These are phyloP conservation scores for Lordiphosa fenestrarum DNA, from an alignment of 2,888 invertebrate genomes.

Conservation along the genomic window DNA sequence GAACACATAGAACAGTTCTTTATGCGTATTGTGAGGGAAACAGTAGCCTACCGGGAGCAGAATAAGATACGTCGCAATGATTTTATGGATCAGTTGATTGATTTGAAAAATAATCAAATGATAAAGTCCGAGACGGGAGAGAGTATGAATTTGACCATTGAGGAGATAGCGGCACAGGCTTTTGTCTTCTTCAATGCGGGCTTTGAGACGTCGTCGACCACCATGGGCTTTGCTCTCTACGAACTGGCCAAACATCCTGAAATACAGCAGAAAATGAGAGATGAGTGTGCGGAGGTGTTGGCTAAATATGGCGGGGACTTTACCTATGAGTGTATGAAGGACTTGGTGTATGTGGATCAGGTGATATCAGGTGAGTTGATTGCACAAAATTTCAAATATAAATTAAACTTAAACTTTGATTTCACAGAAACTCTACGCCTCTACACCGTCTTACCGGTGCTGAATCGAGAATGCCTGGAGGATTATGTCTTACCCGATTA, in stretches of 20 bases:
- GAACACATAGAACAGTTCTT: constrained; percentile 64
- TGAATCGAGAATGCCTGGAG: constrained; percentile 81
- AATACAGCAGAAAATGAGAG: constrained; percentile 79
- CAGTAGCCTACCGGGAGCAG: constrained; percentile 75
- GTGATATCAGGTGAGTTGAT: constrained; percentile 79
- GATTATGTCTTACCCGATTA: constrained; percentile 81
- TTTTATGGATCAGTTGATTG: constrained; percentile 80
- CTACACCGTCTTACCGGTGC: constrained; percentile 81
- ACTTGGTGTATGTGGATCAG: constrained; percentile 81
- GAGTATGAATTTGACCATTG: constrained; percentile 65
- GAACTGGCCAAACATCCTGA: constrained; percentile 81
- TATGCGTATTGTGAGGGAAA: constrained; percentile 73
- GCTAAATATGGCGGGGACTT: constrained; percentile 76
- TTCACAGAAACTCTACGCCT: constrained; percentile 81
- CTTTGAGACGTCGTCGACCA: constrained; percentile 82
- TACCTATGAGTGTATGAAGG: constrained; percentile 76
- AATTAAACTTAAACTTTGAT: background rate
- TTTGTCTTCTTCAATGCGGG: constrained; percentile 82
- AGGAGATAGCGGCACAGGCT: constrained; percentile 82
- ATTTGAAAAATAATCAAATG: constrained; percentile 60
- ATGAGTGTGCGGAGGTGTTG: constrained; percentile 79
- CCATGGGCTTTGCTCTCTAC: constrained; percentile 81
- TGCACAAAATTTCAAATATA: accelerated
- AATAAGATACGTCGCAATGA: constrained; percentile 78
- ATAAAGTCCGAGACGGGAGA: constrained; percentile 58